Percentiles rank a stretch among this genome's conserved stretches.
phyloP scores from a whole-genome alignment of 2,888 invertebrate species.

The Anticlea derivata region DNA sequence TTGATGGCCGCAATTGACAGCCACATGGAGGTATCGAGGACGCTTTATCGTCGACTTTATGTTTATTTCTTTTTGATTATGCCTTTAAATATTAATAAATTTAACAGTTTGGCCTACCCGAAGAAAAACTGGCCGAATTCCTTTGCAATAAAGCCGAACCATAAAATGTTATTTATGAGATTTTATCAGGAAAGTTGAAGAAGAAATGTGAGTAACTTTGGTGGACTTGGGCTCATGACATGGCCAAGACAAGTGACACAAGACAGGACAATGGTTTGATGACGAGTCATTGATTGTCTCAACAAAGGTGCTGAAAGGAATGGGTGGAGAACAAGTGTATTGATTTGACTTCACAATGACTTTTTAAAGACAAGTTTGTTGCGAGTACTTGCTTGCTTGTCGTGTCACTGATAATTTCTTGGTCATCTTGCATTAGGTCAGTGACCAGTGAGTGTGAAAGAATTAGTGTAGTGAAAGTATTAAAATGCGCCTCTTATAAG shows the following conservation, averaged over 20 bases:
- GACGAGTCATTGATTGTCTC: too few species aligned
- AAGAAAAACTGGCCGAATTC: slow-evolving; percentile 32
- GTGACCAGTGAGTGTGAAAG: too few species aligned
- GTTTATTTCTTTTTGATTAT: slow-evolving; percentile 41
- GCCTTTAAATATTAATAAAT: slow-evolving; percentile 38
- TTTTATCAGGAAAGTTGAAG: slow-evolving; percentile 20
- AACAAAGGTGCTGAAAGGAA: too few species aligned
- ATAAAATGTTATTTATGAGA: slow-evolving; percentile 23
- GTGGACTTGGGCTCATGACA: neutral
- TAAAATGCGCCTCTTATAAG: too few species aligned
- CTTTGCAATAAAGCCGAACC: slow-evolving; percentile 21
- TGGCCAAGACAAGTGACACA: too few species aligned
- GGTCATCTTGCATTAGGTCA: too few species aligned
- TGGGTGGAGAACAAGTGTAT: too few species aligned
- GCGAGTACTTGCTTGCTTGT: too few species aligned
- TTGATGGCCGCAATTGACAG: slow-evolving; percentile 15
- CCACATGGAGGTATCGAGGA: slow-evolving; percentile 35
- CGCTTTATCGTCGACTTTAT: slow-evolving; percentile 35
- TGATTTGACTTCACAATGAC: too few species aligned
- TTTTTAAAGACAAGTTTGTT: neutral
- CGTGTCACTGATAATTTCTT: too few species aligned
- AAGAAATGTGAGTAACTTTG: neutral
- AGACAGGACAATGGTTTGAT: too few species aligned
- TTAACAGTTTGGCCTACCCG: slow-evolving; percentile 35
- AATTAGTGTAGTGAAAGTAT: too few species aligned